phyloP scores from a whole-genome alignment of 2,797 vertebrate species.

The Pogonophryne albipinna region DNA sequence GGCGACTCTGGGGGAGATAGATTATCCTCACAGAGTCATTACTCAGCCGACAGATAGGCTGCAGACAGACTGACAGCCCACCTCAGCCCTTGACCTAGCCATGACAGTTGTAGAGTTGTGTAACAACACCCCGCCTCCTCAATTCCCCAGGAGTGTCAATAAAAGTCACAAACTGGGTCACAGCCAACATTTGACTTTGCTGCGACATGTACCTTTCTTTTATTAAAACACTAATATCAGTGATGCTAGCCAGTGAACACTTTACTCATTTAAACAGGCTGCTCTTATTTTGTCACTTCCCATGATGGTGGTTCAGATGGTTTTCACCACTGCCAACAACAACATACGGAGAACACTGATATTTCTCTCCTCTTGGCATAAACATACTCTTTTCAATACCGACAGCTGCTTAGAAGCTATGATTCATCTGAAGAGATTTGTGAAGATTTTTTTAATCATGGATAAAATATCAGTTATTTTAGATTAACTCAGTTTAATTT shows the following conservation, averaged over 20 bases:
- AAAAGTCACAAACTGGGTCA: slow-evolving; percentile 34
- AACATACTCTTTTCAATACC: background rate
- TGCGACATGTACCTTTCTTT: slow-evolving; percentile 16
- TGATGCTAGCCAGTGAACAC: slow-evolving; percentile 11
- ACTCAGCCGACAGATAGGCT: slow-evolving; percentile 64
- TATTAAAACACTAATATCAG: slow-evolving; percentile 32
- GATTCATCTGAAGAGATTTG: slow-evolving; percentile 10
- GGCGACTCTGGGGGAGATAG: slow-evolving; percentile 55
- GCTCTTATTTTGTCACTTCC: slow-evolving; percentile 9
- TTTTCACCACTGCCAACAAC: background rate
- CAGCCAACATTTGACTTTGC: slow-evolving; percentile 30
- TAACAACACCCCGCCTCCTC: slow-evolving; percentile 48
- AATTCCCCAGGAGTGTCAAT: slow-evolving; percentile 54
- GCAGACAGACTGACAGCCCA: slow-evolving; percentile 50
- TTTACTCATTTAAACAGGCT: slow-evolving; percentile 14
- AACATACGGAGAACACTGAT: background rate
- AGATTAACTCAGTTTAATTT: background rate
- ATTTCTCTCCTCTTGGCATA: background rate
- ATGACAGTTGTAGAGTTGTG: slow-evolving; percentile 60
- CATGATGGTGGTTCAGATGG: background rate
- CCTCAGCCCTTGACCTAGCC: slow-evolving; percentile 55
- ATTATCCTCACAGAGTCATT: slow-evolving; percentile 66
- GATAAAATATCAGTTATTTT: background rate
- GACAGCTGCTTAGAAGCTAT: slow-evolving; percentile 11
- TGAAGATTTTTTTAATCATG: background rate